phyloP scores from a whole-genome alignment of 2,888 invertebrate genomes.

The Arge pagana region DNA sequence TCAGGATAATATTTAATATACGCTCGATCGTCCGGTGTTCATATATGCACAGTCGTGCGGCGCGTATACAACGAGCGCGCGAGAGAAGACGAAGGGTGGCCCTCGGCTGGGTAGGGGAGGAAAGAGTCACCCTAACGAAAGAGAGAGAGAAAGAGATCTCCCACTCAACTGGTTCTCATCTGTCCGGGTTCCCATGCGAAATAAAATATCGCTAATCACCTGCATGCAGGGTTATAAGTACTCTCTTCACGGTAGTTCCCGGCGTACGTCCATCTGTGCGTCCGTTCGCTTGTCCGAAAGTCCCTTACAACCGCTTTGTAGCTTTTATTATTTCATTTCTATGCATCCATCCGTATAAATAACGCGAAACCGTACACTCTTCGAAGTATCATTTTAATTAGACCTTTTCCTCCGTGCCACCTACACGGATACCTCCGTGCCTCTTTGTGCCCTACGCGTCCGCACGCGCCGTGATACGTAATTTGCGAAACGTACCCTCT shows the following conservation, averaged over 20 bases:
- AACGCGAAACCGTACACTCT: background rate
- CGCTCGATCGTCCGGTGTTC: too few species aligned
- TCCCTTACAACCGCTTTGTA: conserved; percentile 1
- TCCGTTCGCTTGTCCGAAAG: conserved; percentile 1
- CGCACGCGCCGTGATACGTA: too few species aligned
- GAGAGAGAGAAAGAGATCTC: conserved; percentile 55
- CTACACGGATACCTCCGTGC: too few species aligned
- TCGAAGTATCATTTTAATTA: conserved; percentile 12
- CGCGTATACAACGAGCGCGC: background rate
- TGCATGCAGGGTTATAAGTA: conserved; percentile 51
- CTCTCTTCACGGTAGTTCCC: conserved; percentile 27
- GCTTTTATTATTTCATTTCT: conserved; percentile 19
- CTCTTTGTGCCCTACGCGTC: too few species aligned
- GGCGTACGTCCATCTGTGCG: conserved; percentile 30
- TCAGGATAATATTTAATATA: conserved; percentile 16
- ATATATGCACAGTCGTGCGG: background rate
- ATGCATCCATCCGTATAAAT: conserved; percentile 13
- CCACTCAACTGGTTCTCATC: conserved; percentile 58
- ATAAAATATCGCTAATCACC: conserved; percentile 59
- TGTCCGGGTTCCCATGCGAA: conserved; percentile 59
- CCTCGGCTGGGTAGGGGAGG: conserved; percentile 28
- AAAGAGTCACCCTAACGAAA: conserved; percentile 49
- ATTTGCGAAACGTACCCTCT: too few species aligned
- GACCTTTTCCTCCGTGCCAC: conserved; percentile 2
- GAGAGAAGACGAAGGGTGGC: conserved; percentile 24